Evolutionary conservation across 2,113 vertebrate genomes (phyloP).

Genomic region (Sprattus sprattus): DNA sequence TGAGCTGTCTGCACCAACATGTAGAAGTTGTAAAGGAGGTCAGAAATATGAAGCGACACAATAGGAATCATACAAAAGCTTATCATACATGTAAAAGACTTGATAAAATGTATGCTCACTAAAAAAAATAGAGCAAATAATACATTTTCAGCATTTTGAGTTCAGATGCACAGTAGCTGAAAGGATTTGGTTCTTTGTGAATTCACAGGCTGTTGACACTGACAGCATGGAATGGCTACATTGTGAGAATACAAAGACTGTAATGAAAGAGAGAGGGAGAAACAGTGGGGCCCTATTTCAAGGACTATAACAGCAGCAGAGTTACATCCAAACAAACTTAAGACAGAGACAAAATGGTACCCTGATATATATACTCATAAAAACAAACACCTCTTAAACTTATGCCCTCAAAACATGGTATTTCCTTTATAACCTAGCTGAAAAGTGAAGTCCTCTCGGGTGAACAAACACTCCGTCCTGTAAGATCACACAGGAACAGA

Average conservation of each 20-base stretch:
- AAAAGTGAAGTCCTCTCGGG: not conserved
- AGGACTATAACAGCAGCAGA: no score
- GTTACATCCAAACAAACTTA: not conserved
- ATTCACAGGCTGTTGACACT: not conserved
- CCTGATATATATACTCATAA: not conserved
- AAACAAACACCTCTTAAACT: not conserved
- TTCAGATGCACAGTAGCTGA: not conserved
- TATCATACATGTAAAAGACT: not conserved
- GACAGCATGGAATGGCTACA: not conserved
- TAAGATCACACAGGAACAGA: not conserved
- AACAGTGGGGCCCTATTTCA: no score
- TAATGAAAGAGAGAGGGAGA: no score
- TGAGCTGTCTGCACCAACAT: not conserved
- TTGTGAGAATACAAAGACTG: not conserved
- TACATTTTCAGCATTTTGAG: not conserved
- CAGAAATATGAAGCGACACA: not conserved
- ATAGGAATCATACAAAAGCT: not conserved
- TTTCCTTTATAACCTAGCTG: not conserved
- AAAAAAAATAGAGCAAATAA: slow-evolving; percentile 6
- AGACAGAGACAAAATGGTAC: not conserved
- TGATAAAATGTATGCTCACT: not conserved
- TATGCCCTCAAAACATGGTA: not conserved
- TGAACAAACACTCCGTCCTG: not conserved
- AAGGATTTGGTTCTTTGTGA: not conserved
- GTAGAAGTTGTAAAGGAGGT: not conserved